These are phyloP conservation scores for Fragum sueziense DNA, from an alignment of 2,888 invertebrate species.

Conservation along the genomic window DNA sequence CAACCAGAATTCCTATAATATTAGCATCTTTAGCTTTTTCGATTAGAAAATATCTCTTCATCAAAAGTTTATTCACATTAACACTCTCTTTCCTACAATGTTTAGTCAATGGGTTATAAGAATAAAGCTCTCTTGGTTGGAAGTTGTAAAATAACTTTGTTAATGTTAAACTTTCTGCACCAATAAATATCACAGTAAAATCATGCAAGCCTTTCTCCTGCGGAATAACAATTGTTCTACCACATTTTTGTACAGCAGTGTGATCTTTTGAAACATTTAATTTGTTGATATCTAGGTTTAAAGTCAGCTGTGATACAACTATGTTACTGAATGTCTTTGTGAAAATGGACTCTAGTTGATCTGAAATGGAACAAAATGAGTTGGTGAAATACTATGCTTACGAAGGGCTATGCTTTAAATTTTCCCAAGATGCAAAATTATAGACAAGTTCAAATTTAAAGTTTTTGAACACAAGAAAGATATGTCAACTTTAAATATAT, in stretches of 20 bases:
- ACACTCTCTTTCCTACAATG: constrained; percentile 63
- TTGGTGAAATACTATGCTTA: not conserved
- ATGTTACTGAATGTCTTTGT: constrained; percentile 33
- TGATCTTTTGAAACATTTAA: not conserved
- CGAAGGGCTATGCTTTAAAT: not conserved
- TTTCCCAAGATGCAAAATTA: too few species aligned
- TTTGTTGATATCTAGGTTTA: not conserved
- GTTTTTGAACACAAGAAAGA: too few species aligned
- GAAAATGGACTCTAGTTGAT: constrained; percentile 24
- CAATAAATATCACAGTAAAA: constrained; percentile 87
- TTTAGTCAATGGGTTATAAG: constrained; percentile 79
- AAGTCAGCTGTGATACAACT: constrained; percentile 41
- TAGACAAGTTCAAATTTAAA: too few species aligned
- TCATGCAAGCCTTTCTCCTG: constrained; percentile 81
- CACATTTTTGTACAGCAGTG: constrained; percentile 50
- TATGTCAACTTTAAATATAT: too few species aligned
- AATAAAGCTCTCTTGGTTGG: constrained; percentile 78
- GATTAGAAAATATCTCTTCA: constrained; percentile 91
- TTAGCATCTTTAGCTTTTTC: constrained; percentile 96
- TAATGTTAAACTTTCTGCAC: constrained; percentile 86
- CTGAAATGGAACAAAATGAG: constrained; percentile 36
- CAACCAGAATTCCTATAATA: constrained; percentile 94
- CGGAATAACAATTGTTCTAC: constrained; percentile 66
- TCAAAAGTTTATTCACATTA: constrained; percentile 86
- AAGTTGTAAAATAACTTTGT: constrained; percentile 85